Evolutionary conservation across 2,888 invertebrate genomes (phyloP).

Genomic region (Dryobotodes eremita): DNA sequence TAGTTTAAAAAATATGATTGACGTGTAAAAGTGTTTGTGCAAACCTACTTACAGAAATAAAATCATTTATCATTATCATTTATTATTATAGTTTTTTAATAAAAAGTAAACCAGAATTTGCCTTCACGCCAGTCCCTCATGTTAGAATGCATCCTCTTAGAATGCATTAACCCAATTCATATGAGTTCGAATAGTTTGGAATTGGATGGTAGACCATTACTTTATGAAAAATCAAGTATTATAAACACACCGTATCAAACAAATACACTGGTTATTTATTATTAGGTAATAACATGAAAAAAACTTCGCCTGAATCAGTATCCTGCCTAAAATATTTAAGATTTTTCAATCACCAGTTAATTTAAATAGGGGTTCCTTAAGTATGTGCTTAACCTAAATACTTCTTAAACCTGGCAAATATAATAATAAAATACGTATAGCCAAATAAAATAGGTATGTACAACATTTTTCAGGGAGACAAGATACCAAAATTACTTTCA

Average conservation of each 20-base stretch:
- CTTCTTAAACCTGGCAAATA: background rate
- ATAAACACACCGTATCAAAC: background rate
- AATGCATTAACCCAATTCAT: background rate
- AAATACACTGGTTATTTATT: background rate
- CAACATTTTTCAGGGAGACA: conserved; percentile 15
- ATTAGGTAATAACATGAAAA: background rate
- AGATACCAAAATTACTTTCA: conserved; percentile 33
- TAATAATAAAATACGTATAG: background rate
- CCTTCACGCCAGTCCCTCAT: no score
- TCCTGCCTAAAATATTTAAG: background rate
- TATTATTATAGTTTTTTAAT: background rate
- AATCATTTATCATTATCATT: no score
- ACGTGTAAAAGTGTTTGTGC: no score
- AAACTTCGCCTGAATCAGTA: background rate
- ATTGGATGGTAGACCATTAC: background rate
- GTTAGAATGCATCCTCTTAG: no score
- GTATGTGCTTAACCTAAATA: no score
- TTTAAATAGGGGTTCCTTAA: no score
- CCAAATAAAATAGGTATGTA: background rate
- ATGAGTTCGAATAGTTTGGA: background rate
- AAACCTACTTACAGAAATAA: no score
- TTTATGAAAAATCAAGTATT: background rate
- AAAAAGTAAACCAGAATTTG: conserved; percentile 1
- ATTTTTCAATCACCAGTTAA: background rate
- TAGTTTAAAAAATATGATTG: no score